phyloP scores from a whole-genome alignment of 1,140 invertebrate genomes.

The Ridgeia piscesae region DNA sequence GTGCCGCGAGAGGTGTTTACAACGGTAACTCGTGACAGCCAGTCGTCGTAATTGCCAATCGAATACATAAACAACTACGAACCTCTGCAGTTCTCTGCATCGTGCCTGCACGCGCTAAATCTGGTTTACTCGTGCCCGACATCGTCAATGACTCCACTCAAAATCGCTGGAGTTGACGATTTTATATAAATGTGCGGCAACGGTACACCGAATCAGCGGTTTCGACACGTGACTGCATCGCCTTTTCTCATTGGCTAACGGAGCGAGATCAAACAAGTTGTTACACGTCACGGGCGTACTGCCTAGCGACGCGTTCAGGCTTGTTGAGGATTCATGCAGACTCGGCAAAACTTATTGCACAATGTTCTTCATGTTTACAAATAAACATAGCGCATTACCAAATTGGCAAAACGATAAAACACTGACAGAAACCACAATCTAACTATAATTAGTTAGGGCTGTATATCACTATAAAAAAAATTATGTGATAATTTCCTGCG shows the following conservation, averaged over 20 bases:
- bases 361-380: background rate
- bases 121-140: background rate
- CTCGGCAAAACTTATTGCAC: background rate
- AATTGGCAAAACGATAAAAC: no score
- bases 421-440: no score
- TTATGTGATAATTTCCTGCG: no score
- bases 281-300: background rate
- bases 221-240: background rate
- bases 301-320: background rate
- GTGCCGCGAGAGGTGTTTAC: background rate
- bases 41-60: background rate
- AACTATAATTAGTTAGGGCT: no score
- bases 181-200: background rate
- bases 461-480: no score
- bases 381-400: no score
- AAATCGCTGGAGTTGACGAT: background rate
- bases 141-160: background rate
- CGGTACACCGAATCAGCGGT: background rate
- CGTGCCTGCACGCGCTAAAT: slow-evolving; percentile 19
- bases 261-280: background rate
- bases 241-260: background rate
- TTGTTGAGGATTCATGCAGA: background rate
- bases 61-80: background rate
- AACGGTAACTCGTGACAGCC: background rate
- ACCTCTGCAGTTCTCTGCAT: slow-evolving; percentile 23